These are phyloP conservation scores for Aphaenogaster rudis DNA, from an alignment of 1,140 invertebrate genomes.

Conservation along the genomic window DNA sequence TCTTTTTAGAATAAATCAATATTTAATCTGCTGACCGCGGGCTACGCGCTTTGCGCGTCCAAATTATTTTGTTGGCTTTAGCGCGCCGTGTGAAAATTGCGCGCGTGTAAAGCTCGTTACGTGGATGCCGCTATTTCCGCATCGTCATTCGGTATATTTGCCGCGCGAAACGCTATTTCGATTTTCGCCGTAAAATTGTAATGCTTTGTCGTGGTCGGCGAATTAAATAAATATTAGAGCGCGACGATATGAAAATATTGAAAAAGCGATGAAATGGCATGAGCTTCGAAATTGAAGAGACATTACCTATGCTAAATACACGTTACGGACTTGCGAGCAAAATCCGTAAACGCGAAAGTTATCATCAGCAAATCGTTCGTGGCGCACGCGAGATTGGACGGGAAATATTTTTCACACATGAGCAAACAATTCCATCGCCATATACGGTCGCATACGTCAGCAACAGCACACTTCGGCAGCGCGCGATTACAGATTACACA, in stretches of 20 bases:
- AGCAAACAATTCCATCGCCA: conserved; percentile 17
- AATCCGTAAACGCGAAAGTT: conserved; percentile 14
- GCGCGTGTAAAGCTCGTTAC: conserved; percentile 55
- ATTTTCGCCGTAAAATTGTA: conserved; percentile 46
- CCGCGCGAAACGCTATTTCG: conserved; percentile 25
- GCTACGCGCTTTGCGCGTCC: conserved; percentile 43
- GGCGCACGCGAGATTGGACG: conserved; percentile 1
- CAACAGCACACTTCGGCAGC: neutral
- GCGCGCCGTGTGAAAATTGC: conserved; percentile 54
- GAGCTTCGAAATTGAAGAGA: neutral
- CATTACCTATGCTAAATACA: conserved; percentile 27
- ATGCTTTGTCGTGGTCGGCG: conserved; percentile 23
- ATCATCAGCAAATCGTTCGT: conserved; percentile 13
- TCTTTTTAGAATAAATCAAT: conserved; percentile 55
- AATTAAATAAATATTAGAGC: conserved; percentile 51
- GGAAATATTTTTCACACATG: conserved; percentile 43
- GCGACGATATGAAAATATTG: conserved; percentile 49
- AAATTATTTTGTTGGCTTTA: conserved; percentile 63
- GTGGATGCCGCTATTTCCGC: conserved; percentile 51
- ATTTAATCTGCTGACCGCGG: conserved; percentile 49
- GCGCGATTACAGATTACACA: conserved; percentile 26
- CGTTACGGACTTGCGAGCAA: neutral
- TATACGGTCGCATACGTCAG: conserved; percentile 2
- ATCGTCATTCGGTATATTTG: conserved; percentile 57
- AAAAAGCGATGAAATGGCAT: conserved; percentile 37